Evolutionary conservation across 1,140 invertebrate species (phyloP), one percentile per base, ranked within the genome.

Genomic region (Rhagoletis zephyria): DNA sequence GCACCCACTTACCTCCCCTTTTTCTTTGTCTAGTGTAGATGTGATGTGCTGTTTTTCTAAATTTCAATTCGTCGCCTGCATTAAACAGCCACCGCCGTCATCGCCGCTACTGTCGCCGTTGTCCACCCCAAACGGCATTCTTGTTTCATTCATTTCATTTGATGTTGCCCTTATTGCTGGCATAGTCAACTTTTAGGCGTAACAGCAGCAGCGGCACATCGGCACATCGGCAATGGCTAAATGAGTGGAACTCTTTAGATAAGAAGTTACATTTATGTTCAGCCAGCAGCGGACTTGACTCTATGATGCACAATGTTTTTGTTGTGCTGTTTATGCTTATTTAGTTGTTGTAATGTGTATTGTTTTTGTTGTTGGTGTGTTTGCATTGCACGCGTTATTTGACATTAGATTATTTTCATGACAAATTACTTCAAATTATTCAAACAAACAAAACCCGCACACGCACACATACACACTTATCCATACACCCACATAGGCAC

Each of bases 331-430:
- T 48, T 86, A 60, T 86, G 85, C 19, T 19, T 64, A 86, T 86
- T 61, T 3, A 10, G 9, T n/a, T 87, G 51, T 87, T 40, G 42
- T 70, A 48, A 19, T 70, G 2, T 1, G 12, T 74, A 3, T 74
- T 74, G 42, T 74, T 67, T 30, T 74, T 70, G 30, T 42, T 87
- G 61, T 45, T 59, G 59, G 6, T 74, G 48, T 81, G 67, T 87
- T 87, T 87, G 87, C 51, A 70, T 45, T 87, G 86, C 87, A 87
- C 87, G 87, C 51, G 70, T 81, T 81, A 74, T 87, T 81, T 87
- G 67, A 77, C 87, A 77, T 87, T 87, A 77, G 87, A 87, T 87
- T 87, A 87, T 87, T 87, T 87, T 87, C 87, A 77, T 87, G 87
- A 87, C 87, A 87, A 87, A 87, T 87, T 87, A 81, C 67, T 59